A percentile compares a stretch with the other conserved stretches of the same genome.
These are phyloP conservation scores for Galerucella calmariensis DNA, from an alignment of 2,888 invertebrate species.

Conservation along the genomic window DNA sequence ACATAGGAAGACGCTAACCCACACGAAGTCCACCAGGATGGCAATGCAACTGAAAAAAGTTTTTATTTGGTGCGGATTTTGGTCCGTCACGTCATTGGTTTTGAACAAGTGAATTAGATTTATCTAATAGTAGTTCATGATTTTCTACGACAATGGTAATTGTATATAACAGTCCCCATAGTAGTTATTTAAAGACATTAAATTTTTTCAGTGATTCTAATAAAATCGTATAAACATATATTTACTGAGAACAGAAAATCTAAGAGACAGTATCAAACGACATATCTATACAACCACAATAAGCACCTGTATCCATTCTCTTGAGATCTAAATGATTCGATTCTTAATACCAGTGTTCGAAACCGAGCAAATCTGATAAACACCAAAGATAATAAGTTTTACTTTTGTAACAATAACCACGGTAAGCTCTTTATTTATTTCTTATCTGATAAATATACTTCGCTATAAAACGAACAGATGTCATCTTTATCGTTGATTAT, in stretches of 20 bases:
- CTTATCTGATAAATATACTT: conserved; percentile 24
- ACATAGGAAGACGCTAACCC: too few relatives aligned
- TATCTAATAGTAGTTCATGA: too few relatives aligned
- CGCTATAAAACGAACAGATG: conserved; percentile 24
- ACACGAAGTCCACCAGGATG: too few relatives aligned
- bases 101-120: too few relatives aligned
- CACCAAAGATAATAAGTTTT: conserved; percentile 17
- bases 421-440: conserved; percentile 23
- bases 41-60: too few relatives aligned
- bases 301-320: conserved; percentile 20
- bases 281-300: conserved; percentile 8
- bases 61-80: too few relatives aligned
- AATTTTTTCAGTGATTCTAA: not conserved
- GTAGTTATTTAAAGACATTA: too few relatives aligned
- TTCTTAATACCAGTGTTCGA: conserved; percentile 15
- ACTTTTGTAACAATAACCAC: conserved; percentile 23
- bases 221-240: conserved; percentile 1
- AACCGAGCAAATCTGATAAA: conserved; percentile 24
- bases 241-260: not conserved
- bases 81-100: too few relatives aligned
- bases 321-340: conserved; percentile 23
- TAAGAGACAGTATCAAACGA: not conserved
- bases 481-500: conserved; percentile 16
- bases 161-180: too few relatives aligned
- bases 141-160: too few relatives aligned